A percentile compares a stretch with the other conserved stretches of the same genome.
Evolutionary conservation across 2,888 invertebrate genomes (phyloP).

Genomic region (Ceramica pisi): DNA sequence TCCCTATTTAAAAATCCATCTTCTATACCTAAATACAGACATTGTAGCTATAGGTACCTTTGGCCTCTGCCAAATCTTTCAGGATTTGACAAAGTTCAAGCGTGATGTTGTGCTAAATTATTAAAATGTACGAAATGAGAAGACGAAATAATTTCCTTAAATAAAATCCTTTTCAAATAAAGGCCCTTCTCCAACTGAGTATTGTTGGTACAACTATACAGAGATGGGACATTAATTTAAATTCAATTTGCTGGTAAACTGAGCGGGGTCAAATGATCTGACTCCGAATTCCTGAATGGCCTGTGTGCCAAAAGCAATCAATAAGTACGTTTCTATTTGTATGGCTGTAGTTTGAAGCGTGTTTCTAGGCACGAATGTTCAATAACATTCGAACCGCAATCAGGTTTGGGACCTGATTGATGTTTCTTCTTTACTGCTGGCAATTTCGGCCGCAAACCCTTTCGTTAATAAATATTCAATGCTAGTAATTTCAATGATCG

Average conservation of each 20-base stretch:
- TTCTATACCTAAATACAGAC: too few species aligned
- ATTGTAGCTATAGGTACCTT: background rate
- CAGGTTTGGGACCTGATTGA: slow-evolving; percentile 21
- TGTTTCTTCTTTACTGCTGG: slow-evolving; percentile 10
- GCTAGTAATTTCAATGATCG: slow-evolving; percentile 5
- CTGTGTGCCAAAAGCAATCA: slow-evolving; percentile 40
- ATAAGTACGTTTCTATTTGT: slow-evolving; percentile 39
- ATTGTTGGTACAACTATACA: slow-evolving; percentile 30
- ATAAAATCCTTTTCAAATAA: slow-evolving; percentile 36
- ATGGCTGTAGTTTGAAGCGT: slow-evolving; percentile 27
- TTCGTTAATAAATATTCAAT: slow-evolving; percentile 5
- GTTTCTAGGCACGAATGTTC: slow-evolving; percentile 11
- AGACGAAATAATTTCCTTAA: slow-evolving; percentile 10
- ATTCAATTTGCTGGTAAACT: slow-evolving; percentile 60
- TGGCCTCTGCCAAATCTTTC: background rate
- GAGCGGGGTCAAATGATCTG: slow-evolving; percentile 59
- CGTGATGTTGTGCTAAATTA: background rate
- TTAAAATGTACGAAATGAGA: background rate
- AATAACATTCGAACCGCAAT: slow-evolving; percentile 16
- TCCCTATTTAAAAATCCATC: too few species aligned
- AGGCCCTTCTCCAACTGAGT: slow-evolving; percentile 3
- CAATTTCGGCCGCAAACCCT: background rate
- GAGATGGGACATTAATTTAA: slow-evolving; percentile 53
- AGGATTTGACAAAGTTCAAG: background rate
- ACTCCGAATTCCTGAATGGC: slow-evolving; percentile 50